Conservation (phyloP, 2,888 invertebrate species). For the Cabera pusaria region DNA sequence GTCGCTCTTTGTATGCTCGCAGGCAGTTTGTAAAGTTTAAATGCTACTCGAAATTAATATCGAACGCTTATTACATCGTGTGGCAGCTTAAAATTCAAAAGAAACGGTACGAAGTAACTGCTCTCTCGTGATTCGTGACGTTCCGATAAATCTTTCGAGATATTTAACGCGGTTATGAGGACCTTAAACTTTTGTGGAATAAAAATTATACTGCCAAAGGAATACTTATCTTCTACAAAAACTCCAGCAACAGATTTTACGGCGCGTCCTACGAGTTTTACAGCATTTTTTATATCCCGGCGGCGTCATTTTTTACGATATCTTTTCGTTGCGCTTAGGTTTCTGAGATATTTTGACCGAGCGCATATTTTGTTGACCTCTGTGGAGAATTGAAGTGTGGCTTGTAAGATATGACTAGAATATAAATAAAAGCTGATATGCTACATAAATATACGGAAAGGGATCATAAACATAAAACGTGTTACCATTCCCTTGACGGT, state of each 20-base stretch:
- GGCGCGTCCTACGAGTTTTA: conserved; percentile 52
- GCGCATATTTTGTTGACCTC: conserved; percentile 37
- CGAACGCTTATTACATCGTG: conserved; percentile 24
- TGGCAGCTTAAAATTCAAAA: conserved; percentile 20
- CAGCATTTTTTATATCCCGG: conserved; percentile 48
- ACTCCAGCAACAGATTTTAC: conserved; percentile 49
- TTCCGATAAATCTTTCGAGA: conserved; percentile 36
- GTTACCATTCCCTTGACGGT: conserved; percentile 47
- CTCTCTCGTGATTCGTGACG: conserved; percentile 31
- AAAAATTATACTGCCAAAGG: conserved; percentile 40
- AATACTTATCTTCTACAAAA: conserved; percentile 40
- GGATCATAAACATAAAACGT: conserved; percentile 60
- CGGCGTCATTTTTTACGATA: conserved; percentile 42
- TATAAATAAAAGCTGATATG: conserved; percentile 47
- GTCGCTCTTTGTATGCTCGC: conserved; percentile 32
- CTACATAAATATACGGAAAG: conserved; percentile 50
- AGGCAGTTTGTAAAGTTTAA: conserved; percentile 32
- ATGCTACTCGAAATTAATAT: conserved; percentile 27
- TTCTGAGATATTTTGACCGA: conserved; percentile 25
- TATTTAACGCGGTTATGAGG: conserved; percentile 34
- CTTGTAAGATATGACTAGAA: conserved; percentile 23
- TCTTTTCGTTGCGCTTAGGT: conserved; percentile 36
- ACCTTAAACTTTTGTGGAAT: conserved; percentile 34
- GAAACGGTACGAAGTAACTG: conserved; percentile 29
- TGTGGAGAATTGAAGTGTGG: conserved; percentile 33